These are phyloP conservation scores for Schizaphis graminum DNA, from an alignment of 2,888 invertebrate genomes.

Conservation along the genomic window DNA sequence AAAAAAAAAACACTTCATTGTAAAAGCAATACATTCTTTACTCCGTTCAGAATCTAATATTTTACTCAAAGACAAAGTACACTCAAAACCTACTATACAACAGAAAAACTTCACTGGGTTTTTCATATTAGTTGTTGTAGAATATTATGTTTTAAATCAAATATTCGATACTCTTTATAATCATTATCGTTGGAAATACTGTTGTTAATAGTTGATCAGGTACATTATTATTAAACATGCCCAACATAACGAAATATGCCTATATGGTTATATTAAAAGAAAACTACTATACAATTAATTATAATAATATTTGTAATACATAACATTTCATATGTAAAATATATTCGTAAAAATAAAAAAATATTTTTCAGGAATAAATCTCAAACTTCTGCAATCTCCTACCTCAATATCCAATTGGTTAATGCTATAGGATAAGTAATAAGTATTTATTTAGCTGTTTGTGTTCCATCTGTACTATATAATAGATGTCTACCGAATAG, in stretches of 20 bases:
- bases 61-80: neutral
- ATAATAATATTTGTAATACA: neutral
- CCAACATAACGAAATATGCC: too few relatives aligned
- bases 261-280: too few relatives aligned
- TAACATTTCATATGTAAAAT: too few relatives aligned
- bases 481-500: slow-evolving; percentile 25
- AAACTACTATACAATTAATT: neutral
- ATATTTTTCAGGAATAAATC: neutral
- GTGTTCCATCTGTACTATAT: neutral
- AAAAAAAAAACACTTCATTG: too few relatives aligned
- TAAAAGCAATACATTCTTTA: too few relatives aligned
- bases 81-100: neutral
- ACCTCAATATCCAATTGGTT: slow-evolving; percentile 34
- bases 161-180: neutral
- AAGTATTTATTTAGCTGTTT: neutral
- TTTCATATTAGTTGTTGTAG: neutral
- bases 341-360: neutral
- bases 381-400: neutral
- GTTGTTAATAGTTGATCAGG: too few relatives aligned
- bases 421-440: neutral
- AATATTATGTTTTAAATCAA: neutral
- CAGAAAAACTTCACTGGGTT: neutral
- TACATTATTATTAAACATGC: too few relatives aligned
- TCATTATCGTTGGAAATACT: neutral
- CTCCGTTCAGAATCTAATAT: too few relatives aligned